These are phyloP conservation scores for Bolborhynchus lineola DNA, from an alignment of 2,113 vertebrate species.

Conservation along the genomic window DNA sequence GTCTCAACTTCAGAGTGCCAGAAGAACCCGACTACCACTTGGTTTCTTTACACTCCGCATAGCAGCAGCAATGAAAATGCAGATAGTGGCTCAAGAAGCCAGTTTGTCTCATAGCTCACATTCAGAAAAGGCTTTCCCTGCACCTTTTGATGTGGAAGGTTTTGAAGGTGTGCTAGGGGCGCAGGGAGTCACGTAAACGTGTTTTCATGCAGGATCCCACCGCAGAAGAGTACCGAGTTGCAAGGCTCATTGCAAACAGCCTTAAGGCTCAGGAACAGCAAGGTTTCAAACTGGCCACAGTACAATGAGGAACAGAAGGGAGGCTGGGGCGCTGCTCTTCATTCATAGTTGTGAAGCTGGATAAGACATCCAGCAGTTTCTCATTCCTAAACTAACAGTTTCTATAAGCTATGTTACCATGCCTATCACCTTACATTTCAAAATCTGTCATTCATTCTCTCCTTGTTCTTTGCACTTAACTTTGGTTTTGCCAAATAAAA, in stretches of 20 bases:
- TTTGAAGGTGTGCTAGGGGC: neutral
- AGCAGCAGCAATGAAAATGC: neutral
- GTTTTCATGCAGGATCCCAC: neutral
- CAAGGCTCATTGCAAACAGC: neutral
- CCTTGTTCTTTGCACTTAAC: neutral
- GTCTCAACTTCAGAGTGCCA: neutral
- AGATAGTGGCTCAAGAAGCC: neutral
- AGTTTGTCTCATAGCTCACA: neutral
- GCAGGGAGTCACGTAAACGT: neutral
- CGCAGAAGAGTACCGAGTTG: neutral
- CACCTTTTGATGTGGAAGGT: neutral
- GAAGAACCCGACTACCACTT: neutral
- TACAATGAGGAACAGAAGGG: neutral
- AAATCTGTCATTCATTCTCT: neutral
- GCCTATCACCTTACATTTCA: neutral
- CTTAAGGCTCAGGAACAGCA: neutral
- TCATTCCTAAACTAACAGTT: neutral
- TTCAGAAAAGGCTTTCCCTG: neutral
- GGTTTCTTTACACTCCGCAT: neutral
- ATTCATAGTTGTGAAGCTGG: neutral
- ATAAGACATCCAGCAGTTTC: neutral
- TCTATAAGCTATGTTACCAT: neutral
- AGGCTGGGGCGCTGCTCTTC: neutral
- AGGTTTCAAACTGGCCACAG: neutral
- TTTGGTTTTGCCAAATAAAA: neutral